phyloP scores from a whole-genome alignment of 1,140 invertebrate species.

The Acyrthosiphon pisum region DNA sequence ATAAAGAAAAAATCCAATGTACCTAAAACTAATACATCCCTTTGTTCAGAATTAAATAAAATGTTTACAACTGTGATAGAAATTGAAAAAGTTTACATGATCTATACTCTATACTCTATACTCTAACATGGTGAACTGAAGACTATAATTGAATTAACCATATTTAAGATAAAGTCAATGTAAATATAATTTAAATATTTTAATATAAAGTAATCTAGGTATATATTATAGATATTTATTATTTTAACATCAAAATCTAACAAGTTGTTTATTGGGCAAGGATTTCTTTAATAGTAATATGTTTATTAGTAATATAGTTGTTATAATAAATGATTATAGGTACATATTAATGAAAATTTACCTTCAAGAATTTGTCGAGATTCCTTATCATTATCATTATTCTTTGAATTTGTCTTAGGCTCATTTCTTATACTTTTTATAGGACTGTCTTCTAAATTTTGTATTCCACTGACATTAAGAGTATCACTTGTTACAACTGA shows the following conservation, averaged over 20 bases:
- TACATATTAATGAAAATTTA: neutral
- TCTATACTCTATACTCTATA: neutral
- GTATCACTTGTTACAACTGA: neutral
- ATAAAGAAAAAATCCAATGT: neutral
- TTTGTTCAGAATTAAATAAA: neutral
- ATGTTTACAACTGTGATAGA: neutral
- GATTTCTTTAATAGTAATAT: too few relatives aligned
- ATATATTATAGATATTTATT: neutral
- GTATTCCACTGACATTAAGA: conserved; percentile 46
- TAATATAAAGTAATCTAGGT: neutral
- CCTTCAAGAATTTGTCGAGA: neutral
- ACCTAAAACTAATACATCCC: neutral
- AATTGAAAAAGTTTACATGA: neutral
- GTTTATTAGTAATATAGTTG: neutral
- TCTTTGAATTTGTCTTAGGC: neutral
- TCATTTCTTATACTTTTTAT: neutral
- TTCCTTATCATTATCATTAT: neutral
- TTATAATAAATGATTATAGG: neutral
- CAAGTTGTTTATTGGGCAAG: too few relatives aligned
- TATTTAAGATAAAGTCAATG: too few relatives aligned
- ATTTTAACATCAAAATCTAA: neutral
- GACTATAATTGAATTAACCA: neutral
- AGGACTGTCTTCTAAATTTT: conserved; percentile 24
- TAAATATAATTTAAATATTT: too few relatives aligned
- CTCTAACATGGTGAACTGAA: neutral